Conservation (phyloP, 2,797 vertebrate genomes). For the Sphaeramia orbicularis region DNA sequence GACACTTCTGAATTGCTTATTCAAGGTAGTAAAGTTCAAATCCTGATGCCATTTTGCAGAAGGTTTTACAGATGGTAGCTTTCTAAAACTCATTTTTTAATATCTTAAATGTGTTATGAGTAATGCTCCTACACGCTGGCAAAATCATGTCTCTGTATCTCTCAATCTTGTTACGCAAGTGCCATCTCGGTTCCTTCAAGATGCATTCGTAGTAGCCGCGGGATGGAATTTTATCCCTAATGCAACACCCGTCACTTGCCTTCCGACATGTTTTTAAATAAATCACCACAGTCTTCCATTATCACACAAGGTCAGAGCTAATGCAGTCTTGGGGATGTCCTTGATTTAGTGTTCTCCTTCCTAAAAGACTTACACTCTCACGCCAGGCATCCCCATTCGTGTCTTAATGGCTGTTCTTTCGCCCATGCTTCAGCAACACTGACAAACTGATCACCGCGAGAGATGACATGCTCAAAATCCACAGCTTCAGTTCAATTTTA, state of each 20-base stretch:
- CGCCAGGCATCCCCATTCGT: background rate
- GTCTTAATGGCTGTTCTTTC: background rate
- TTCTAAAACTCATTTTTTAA: background rate
- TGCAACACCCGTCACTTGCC: background rate
- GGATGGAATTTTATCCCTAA: background rate
- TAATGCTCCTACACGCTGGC: background rate
- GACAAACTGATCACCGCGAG: no score
- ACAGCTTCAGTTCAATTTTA: no score
- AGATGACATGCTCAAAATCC: no score
- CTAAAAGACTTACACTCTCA: constrained; percentile 24
- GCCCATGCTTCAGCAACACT: background rate
- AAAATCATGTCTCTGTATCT: background rate
- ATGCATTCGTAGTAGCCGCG: background rate
- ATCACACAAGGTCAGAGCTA: constrained; percentile 31
- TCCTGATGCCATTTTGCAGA: background rate
- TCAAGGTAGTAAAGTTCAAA: constrained; percentile 32
- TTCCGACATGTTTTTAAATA: background rate
- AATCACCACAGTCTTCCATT: background rate
- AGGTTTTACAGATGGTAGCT: background rate
- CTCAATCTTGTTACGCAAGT: background rate
- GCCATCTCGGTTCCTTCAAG: background rate
- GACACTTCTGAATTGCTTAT: constrained; percentile 16
- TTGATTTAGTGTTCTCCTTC: constrained; percentile 7
- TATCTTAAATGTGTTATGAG: background rate
- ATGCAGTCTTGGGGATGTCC: constrained; percentile 20